phyloP scores from a whole-genome alignment of 2,888 invertebrate genomes.

The Beris morrisii region DNA sequence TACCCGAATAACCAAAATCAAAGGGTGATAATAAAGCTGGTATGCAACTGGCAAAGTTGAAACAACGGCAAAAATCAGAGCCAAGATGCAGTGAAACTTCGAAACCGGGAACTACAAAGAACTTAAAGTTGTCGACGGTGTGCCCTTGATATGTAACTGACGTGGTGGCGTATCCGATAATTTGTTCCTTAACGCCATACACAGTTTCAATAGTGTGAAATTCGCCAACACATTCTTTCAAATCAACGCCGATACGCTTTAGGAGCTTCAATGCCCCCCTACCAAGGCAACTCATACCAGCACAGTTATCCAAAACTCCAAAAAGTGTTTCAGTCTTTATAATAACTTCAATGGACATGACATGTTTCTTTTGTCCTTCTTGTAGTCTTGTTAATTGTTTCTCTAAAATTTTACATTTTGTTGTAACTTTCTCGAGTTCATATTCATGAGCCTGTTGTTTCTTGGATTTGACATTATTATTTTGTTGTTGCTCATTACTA shows the following conservation, averaged over 20 bases:
- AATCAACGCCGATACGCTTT: neutral
- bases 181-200: neutral
- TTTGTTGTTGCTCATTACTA: no score
- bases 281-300: slow-evolving; percentile 14
- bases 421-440: no score
- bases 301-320: no score
- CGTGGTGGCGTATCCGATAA: neutral
- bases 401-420: no score
- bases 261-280: neutral
- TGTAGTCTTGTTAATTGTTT: no score
- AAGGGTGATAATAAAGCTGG: no score
- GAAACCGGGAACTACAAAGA: slow-evolving; percentile 10
- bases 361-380: no score
- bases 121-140: neutral
- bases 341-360: no score
- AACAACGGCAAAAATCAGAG: neutral
- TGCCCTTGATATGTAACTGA: neutral
- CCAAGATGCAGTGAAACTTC: slow-evolving; percentile 9
- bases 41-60: neutral
- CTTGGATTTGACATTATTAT: no score
- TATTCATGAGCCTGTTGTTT: no score
- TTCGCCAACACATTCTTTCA: neutral
- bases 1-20: no score
- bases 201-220: neutral
- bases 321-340: no score